phyloP scores from a whole-genome alignment of 2,113 vertebrate genomes.

The Marcusenius ussheri region DNA sequence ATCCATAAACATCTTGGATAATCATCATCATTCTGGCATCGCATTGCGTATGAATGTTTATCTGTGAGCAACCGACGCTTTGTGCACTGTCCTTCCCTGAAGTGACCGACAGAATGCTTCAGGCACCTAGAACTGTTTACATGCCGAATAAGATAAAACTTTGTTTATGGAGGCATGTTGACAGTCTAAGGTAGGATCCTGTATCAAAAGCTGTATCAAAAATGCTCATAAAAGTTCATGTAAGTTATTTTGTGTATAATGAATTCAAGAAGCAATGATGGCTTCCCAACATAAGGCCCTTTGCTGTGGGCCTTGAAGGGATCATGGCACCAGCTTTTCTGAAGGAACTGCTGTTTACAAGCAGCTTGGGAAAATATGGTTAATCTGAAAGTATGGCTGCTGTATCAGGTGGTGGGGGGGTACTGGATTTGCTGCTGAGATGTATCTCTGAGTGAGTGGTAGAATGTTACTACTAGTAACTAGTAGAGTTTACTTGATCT shows the following conservation, averaged over 20 bases:
- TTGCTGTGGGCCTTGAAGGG: background rate
- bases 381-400: background rate
- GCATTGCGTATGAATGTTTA: background rate
- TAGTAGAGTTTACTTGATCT: background rate
- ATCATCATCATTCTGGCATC: background rate
- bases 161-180: background rate
- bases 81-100: background rate
- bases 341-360: background rate
- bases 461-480: background rate
- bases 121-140: background rate
- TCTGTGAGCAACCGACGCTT: background rate
- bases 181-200: too few relatives aligned
- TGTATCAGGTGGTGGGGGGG: background rate
- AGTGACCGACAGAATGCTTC: background rate
- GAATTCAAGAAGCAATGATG: background rate
- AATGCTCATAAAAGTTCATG: background rate
- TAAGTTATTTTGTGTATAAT: background rate
- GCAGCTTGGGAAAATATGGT: background rate
- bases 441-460: background rate
- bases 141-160: background rate
- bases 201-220: background rate
- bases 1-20: background rate
- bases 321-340: background rate
- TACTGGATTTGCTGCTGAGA: background rate
- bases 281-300: background rate